Percentiles rank a stretch among this genome's conserved stretches.
phyloP scores from a whole-genome alignment of 2,113 vertebrate genomes.

The Pseudorasbora parva region DNA sequence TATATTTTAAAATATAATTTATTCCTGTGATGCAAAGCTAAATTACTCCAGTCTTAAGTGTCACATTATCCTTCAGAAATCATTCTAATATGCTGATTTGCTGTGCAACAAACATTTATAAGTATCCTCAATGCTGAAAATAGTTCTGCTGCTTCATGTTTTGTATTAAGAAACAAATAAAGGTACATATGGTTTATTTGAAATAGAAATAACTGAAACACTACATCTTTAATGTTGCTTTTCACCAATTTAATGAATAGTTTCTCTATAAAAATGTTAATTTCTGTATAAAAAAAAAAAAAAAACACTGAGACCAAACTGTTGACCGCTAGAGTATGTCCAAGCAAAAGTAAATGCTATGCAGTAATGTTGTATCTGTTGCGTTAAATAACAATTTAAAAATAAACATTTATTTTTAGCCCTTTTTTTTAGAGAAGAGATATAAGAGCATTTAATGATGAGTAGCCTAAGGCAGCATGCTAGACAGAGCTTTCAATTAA shows the following conservation, averaged over 20 bases:
- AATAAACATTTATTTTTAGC: conserved; percentile 49
- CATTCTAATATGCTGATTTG: neutral
- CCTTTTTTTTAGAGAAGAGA: conserved; percentile 45
- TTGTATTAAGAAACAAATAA: too few species aligned
- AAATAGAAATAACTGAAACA: too few species aligned
- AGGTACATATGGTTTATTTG: too few species aligned
- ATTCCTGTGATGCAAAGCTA: neutral
- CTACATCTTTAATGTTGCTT: too few species aligned
- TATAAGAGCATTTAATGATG: conserved; percentile 60
- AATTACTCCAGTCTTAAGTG: neutral
- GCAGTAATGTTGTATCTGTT: neutral
- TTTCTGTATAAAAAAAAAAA: too few species aligned
- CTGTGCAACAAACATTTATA: neutral
- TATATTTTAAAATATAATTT: neutral
- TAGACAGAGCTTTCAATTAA: too few species aligned
- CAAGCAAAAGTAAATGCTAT: neutral
- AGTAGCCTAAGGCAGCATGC: conserved; percentile 53
- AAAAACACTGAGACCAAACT: neutral
- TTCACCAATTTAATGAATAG: too few species aligned
- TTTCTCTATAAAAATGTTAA: too few species aligned
- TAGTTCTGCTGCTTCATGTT: neutral
- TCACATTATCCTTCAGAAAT: neutral
- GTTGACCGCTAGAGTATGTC: neutral
- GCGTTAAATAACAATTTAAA: neutral
- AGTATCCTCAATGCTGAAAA: neutral